phyloP scores from a whole-genome alignment of 2,113 vertebrate species.

The Enhydra lutris region DNA sequence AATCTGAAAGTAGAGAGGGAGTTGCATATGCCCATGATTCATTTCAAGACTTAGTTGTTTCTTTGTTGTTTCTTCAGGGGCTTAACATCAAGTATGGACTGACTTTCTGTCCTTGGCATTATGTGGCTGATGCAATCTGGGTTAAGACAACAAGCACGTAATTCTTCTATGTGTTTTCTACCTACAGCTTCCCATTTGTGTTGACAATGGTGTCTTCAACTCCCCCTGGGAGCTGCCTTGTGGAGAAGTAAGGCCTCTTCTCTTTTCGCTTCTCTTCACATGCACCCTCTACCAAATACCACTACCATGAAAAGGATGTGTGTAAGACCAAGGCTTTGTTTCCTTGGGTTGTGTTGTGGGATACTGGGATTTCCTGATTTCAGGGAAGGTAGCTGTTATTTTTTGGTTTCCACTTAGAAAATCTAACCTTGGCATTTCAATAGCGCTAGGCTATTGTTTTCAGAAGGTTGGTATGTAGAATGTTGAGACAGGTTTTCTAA shows the following conservation, averaged over 20 bases:
- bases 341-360: not conserved
- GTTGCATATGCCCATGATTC: not conserved
- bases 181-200: not conserved
- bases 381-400: not conserved
- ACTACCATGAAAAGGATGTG: no score
- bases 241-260: not conserved
- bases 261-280: not conserved
- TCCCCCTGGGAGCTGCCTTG: not conserved
- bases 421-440: not conserved
- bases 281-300: not conserved
- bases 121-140: not conserved
- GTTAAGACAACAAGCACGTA: not conserved
- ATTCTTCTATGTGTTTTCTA: not conserved
- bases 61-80: not conserved
- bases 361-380: conserved; percentile 21
- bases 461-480: not conserved
- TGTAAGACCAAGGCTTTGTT: not conserved
- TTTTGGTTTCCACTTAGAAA: not conserved
- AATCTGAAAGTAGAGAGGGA: not conserved
- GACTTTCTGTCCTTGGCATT: not conserved
- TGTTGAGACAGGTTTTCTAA: not conserved
- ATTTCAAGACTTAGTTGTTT: not conserved
- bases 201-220: not conserved
- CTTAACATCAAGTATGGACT: not conserved
- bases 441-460: not conserved